Evolutionary conservation across 2,797 vertebrate genomes (phyloP), one percentile per base, ranked within the genome.

Genomic region (Pempheris klunzingeri): DNA sequence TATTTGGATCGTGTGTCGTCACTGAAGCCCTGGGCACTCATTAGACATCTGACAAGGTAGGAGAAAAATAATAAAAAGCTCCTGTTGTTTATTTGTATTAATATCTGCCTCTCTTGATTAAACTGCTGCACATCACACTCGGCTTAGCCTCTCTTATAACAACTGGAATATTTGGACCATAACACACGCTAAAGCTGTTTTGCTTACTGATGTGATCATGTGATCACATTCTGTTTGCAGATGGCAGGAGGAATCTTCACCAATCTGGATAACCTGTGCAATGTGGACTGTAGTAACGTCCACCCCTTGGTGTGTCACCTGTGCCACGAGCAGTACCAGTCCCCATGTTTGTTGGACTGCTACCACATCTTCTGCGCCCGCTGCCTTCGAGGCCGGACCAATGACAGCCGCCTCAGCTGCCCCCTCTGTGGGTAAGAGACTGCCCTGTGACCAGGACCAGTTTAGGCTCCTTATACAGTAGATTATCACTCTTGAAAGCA

Each of bases 321-420:
- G 76, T 99, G 97, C 90, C 96, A 96, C 0, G 93, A 95, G 72
- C 97, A 96, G 85, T 97, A 97, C 77, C 94, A 96, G 85, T 95
- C 94, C 11, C 97, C 96, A 0, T 98, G 97, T 85, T 94, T 99
- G 85, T 88, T 99, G 74, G 97, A 98, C 87, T 98, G 97, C 83
- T 97, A 97, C 92, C 97, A 99, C 90, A 95, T 96, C 91, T 96
- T 97, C 93, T 98, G 97, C 0, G 95, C 97, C 70, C 95, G 93
- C 90, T 99, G 97, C 83, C 91, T 98, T 70, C 93, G 94, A 3
- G 96, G 97, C 71, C 94, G 95, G 0, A 94, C 94, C 64, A 76
- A 80, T 2, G 96, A 97, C 1, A 92, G 94, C 74, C 94, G 92
- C 62, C 96, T 98, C 87, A 85, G 87, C 41, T 98, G 96, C 91